A percentile compares a stretch with the other conserved stretches of the same genome.
phyloP scores from a whole-genome alignment of 2,797 vertebrate species.

The Parauchenoglanis ngamensis region DNA sequence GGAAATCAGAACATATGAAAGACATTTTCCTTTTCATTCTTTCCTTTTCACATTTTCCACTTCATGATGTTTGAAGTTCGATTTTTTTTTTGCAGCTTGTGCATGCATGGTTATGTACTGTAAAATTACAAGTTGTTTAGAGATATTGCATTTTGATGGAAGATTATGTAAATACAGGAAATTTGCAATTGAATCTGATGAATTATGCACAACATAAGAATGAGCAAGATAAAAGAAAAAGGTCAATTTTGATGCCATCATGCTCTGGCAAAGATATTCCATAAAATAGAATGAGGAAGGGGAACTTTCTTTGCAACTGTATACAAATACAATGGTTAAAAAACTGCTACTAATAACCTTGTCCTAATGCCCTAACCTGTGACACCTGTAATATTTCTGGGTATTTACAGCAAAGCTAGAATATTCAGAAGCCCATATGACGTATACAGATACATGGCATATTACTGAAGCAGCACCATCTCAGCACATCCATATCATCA shows the following conservation, averaged over 20 bases:
- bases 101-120: background rate
- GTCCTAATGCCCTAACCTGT: background rate
- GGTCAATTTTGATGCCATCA: background rate
- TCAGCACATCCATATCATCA: background rate
- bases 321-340: background rate
- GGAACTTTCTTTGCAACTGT: background rate
- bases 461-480: background rate
- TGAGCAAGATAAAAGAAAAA: background rate
- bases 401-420: background rate
- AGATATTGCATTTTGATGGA: slow-evolving; percentile 4
- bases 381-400: background rate
- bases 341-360: background rate
- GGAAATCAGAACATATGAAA: background rate
- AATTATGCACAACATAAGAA: background rate
- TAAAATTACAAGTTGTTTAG: background rate
- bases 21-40: background rate
- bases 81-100: background rate
- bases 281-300: background rate
- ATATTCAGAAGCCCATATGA: background rate
- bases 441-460: background rate
- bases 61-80: background rate
- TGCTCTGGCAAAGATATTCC: slow-evolving; percentile 2
- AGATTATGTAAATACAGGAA: slow-evolving; percentile 17
- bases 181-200: background rate
- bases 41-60: background rate